Base-by-base conservation (phyloP, 1,140 invertebrate species). In the Papilio glaucus region DNA sequence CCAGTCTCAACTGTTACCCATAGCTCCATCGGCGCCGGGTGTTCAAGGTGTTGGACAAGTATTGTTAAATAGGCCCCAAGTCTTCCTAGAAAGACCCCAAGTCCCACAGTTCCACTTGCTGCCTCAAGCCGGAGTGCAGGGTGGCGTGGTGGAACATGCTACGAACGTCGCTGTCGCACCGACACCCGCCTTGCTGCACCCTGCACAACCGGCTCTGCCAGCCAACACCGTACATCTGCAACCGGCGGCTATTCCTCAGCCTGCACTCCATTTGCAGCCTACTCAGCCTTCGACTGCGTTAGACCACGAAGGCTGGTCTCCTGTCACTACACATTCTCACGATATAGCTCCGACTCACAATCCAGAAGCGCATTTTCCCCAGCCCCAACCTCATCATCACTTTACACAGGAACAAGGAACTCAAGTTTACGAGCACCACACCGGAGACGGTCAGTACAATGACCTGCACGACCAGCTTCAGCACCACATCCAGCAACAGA, bases 251-350 rank as follows among this genome's bases (percentile, higher is more conserved):
- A 45, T 78, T 24, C 76, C 78, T 7, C 85, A 83, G 29, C 70
- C 77, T 2, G 33, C 76, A 10, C 61, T 85, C 8, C 81, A 82
- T 24, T 37, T 85, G 6, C 82, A 86, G 26, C 84, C 85, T 8
- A 77, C 80, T 7, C 84, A 81, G 26, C 78, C 82, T n/a, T 67
- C 83, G 3, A 65, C 78, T 21, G 62, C 76, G 6, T 42, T 91
- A 26, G 90, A 91, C 9, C 85, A 90, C 72, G 80, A 91, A 41
- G 90, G 90, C 2, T 92, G 90, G 90, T 86, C 88, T 4, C 90
- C 90, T 13, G 86, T 92, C 2, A 77, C 84, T 0, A 12, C 83
- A 0, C 85, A 87, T 24, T 65, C 82, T 3, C 81, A 88, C 45
- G 84, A 89, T 8, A 8, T 76, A 4, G 15, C 72, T 13, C 67